Conservation (phyloP, 1,140 invertebrate species). For the Megalonaias nervosa region DNA sequence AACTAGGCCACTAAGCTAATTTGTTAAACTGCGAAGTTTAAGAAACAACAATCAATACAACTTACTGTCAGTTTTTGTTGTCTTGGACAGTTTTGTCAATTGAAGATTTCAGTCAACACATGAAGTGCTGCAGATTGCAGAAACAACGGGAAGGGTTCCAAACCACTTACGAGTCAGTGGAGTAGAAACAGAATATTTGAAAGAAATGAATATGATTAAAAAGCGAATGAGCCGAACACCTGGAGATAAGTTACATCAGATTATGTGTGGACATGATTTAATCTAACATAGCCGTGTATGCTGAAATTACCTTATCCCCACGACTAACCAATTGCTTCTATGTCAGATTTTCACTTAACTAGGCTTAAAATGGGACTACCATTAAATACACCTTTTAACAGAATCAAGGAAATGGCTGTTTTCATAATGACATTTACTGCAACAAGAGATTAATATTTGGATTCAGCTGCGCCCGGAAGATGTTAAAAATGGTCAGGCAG, state of each 20-base stretch:
- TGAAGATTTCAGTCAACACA: neutral
- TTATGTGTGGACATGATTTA: neutral
- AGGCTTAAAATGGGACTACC: conserved; percentile 3
- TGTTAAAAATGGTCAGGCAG: no score
- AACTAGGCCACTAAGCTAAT: neutral
- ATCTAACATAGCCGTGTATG: neutral
- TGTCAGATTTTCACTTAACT: conserved; percentile 42
- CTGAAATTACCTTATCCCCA: conserved; percentile 39
- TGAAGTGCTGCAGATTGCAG: no score
- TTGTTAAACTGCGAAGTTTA: no score
- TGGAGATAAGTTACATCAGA: neutral
- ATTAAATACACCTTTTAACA: no score
- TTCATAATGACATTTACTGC: no score
- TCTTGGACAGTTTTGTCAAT: conserved; percentile 22
- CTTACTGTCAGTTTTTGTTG: neutral
- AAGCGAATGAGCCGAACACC: neutral
- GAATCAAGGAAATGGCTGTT: no score
- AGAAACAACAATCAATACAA: neutral
- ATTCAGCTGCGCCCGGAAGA: no score
- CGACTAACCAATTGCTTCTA: conserved; percentile 40
- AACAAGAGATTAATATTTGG: no score
- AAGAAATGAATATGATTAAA: neutral
- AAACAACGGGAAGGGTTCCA: no score
- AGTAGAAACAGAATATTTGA: no score
- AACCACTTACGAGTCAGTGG: no score